These are phyloP conservation scores for Bombus huntii DNA, from an alignment of 1,140 invertebrate genomes.

Conservation along the genomic window DNA sequence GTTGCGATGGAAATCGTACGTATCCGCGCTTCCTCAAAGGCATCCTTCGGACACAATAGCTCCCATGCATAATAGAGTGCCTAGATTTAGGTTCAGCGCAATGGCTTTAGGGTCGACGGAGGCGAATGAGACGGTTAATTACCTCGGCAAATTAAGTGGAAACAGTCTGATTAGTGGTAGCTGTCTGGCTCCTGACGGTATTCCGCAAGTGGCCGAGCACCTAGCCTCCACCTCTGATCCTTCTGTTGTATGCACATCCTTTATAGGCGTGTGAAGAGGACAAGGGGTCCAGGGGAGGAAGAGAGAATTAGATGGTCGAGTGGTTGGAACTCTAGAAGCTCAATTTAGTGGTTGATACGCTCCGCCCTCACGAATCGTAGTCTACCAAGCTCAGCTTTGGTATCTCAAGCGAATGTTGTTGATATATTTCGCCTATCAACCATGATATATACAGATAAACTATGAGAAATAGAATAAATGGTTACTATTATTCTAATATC, in stretches of 20 bases:
- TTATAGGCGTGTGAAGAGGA: constrained; percentile 47
- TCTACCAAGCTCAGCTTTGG: constrained; percentile 24
- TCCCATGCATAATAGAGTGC: constrained; percentile 76
- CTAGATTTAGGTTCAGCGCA: constrained; percentile 63
- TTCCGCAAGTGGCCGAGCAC: constrained; percentile 60
- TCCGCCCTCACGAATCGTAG: constrained; percentile 38
- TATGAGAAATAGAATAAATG: no score
- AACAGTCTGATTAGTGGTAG: constrained; percentile 80
- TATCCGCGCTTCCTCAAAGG: constrained; percentile 36
- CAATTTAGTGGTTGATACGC: constrained; percentile 59
- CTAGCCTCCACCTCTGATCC: background rate
- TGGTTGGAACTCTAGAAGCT: constrained; percentile 40
- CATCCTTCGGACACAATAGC: constrained; percentile 76
- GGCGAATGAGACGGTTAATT: constrained; percentile 80
- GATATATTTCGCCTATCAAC: background rate
- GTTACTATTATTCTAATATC: no score
- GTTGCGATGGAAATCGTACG: constrained; percentile 37
- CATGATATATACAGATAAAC: background rate
- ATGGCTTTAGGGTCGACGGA: constrained; percentile 71
- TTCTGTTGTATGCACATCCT: constrained; percentile 51
- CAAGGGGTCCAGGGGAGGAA: background rate
- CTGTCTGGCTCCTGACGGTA: constrained; percentile 71
- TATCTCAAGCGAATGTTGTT: constrained; percentile 31
- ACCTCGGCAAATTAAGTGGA: constrained; percentile 81
- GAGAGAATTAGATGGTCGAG: constrained; percentile 14